Conservation (phyloP, 2,113 vertebrate genomes). For the Chloropsis hardwickii region DNA sequence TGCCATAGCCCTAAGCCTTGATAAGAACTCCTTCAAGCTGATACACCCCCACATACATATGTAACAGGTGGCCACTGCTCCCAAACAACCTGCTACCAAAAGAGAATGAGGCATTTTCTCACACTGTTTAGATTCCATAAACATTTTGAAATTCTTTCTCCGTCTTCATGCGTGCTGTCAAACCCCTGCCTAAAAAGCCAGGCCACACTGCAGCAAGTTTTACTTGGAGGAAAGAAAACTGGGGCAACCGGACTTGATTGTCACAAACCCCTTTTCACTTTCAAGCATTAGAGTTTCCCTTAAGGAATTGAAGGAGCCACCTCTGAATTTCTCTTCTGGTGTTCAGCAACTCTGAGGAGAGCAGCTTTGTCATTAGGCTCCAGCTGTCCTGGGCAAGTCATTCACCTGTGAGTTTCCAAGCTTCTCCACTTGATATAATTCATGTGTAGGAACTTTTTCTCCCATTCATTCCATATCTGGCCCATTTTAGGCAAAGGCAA, state of each 20-base stretch:
- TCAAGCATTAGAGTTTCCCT: background rate
- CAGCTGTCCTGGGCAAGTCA: background rate
- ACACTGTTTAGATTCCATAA: background rate
- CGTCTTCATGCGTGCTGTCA: background rate
- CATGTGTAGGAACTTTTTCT: background rate
- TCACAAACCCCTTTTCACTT: background rate
- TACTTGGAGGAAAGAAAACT: background rate
- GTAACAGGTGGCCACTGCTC: constrained; percentile 15
- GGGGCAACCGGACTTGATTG: background rate
- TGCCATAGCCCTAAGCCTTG: background rate
- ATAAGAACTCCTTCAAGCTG: background rate
- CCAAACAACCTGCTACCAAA: constrained; percentile 15
- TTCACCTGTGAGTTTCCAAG: background rate
- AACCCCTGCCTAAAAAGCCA: background rate
- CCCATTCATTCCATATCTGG: background rate
- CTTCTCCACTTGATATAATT: background rate
- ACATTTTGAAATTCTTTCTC: background rate
- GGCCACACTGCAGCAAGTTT: background rate
- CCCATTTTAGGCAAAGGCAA: background rate
- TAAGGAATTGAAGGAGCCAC: background rate
- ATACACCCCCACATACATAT: background rate
- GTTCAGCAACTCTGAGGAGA: background rate
- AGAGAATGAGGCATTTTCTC: background rate
- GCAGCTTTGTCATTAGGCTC: background rate
- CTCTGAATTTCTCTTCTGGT: background rate